Conservation (phyloP, 2,888 invertebrate genomes). For the Brachyopa scutellaris region DNA sequence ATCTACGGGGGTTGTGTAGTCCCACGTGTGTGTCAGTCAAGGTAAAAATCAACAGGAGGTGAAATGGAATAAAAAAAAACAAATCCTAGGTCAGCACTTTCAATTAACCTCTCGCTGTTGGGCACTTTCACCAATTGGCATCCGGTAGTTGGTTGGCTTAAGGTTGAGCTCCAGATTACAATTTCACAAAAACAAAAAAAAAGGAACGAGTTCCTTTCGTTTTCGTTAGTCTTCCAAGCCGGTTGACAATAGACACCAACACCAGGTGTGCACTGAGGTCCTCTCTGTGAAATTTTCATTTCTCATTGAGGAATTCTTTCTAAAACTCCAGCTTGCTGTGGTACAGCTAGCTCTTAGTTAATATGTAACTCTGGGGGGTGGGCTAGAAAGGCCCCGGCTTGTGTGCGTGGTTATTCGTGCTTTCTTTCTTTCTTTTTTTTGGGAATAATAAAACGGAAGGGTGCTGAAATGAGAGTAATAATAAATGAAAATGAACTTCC, state of each 20-base stretch:
- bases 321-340: not conserved
- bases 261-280: constrained; percentile 57
- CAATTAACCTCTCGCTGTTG: constrained; percentile 50
- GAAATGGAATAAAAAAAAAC: not conserved
- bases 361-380: constrained; percentile 39
- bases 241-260: constrained; percentile 52
- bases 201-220: constrained; percentile 32
- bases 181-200: not conserved
- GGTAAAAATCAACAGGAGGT: constrained; percentile 61
- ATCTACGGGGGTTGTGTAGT: too few relatives aligned
- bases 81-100: constrained; percentile 64
- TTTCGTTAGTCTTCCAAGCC: constrained; percentile 40
- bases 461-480: constrained; percentile 79
- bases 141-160: constrained; percentile 32
- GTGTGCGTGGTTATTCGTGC: not conserved
- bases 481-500: constrained; percentile 79
- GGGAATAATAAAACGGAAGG: constrained; percentile 75
- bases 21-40: constrained; percentile 35
- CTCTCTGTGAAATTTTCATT: constrained; percentile 50
- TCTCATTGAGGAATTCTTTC: constrained; percentile 34
- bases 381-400: not conserved
- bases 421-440: constrained; percentile 12
- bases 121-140: constrained; percentile 46
- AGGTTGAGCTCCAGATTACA: constrained; percentile 8
- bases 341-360: constrained; percentile 42